phyloP scores from a whole-genome alignment of 2,797 vertebrate genomes.

The Schizopygopsis malacanthus region DNA sequence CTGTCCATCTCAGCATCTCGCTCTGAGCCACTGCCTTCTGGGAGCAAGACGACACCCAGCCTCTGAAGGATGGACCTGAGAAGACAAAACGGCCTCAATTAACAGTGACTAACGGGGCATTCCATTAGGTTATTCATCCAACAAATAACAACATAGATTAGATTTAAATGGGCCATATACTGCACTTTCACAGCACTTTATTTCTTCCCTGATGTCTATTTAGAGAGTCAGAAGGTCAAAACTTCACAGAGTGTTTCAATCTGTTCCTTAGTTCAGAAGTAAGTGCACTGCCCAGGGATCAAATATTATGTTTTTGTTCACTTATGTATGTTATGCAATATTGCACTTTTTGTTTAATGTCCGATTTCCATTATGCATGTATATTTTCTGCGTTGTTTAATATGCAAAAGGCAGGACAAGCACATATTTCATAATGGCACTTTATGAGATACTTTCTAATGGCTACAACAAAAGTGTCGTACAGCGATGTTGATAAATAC shows the following conservation, averaged over 20 bases:
- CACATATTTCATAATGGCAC: not conserved
- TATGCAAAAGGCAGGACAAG: not conserved
- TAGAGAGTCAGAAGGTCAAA: not conserved
- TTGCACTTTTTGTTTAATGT: not conserved
- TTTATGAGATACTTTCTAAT: not conserved
- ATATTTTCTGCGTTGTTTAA: not conserved
- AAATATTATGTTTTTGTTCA: not conserved
- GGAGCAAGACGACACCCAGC: conserved; percentile 75
- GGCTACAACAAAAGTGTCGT: not conserved
- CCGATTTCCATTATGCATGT: not conserved
- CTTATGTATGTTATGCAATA: not conserved
- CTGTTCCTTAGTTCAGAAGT: not conserved
- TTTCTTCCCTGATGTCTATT: not conserved
- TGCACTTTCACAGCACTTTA: not conserved
- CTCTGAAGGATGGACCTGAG: conserved; percentile 74
- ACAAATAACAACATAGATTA: conserved; percentile 22
- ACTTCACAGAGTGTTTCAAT: not conserved
- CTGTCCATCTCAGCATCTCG: conserved; percentile 68
- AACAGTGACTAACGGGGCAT: conserved; percentile 25
- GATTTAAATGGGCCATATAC: not conserved
- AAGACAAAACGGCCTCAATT: conserved; percentile 1
- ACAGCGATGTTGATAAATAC: not conserved
- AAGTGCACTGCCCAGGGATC: not conserved
- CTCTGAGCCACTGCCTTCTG: conserved; percentile 63
- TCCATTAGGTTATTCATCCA: conserved; percentile 24